These are phyloP conservation scores for Calliopsis andreniformis DNA, from an alignment of 1,140 invertebrate genomes.

Conservation along the genomic window DNA sequence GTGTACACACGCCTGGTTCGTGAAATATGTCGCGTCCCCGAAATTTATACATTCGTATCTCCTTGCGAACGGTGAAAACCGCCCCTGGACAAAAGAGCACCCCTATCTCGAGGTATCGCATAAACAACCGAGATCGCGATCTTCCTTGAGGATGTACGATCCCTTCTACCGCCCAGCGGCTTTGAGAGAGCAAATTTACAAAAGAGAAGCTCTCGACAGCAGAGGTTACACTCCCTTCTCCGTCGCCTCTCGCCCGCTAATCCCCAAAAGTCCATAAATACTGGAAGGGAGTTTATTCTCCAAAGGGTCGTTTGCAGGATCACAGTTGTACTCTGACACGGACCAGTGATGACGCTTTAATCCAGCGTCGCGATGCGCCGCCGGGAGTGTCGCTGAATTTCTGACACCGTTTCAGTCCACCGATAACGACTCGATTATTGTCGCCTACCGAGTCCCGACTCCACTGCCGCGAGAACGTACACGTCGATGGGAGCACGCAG, in stretches of 20 bases:
- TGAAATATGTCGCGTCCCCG: slow-evolving; percentile 42
- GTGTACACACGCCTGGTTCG: slow-evolving; percentile 16
- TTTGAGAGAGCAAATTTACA: slow-evolving; percentile 35
- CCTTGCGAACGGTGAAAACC: slow-evolving; percentile 54
- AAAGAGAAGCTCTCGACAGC: slow-evolving; percentile 47
- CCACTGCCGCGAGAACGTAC: not conserved
- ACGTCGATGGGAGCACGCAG: not conserved
- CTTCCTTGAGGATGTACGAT: slow-evolving; percentile 60
- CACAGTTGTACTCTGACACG: slow-evolving; percentile 59
- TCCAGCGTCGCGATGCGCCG: slow-evolving; percentile 26
- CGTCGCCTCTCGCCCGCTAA: slow-evolving; percentile 35
- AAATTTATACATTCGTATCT: slow-evolving; percentile 63
- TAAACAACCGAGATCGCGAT: slow-evolving; percentile 74
- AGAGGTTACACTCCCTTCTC: not conserved
- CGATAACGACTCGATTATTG: slow-evolving; percentile 51
- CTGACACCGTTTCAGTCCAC: slow-evolving; percentile 34
- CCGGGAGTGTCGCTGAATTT: slow-evolving; percentile 39
- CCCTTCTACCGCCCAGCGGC: slow-evolving; percentile 8
- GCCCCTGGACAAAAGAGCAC: slow-evolving; percentile 71
- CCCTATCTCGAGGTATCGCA: slow-evolving; percentile 68
- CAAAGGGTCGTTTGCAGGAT: slow-evolving; percentile 63
- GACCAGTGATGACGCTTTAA: slow-evolving; percentile 61
- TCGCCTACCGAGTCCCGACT: not conserved
- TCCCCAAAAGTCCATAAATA: slow-evolving; percentile 69
- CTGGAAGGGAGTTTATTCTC: slow-evolving; percentile 63